phyloP scores from a whole-genome alignment of 2,888 invertebrate species.

The Candidula unifasciata region DNA sequence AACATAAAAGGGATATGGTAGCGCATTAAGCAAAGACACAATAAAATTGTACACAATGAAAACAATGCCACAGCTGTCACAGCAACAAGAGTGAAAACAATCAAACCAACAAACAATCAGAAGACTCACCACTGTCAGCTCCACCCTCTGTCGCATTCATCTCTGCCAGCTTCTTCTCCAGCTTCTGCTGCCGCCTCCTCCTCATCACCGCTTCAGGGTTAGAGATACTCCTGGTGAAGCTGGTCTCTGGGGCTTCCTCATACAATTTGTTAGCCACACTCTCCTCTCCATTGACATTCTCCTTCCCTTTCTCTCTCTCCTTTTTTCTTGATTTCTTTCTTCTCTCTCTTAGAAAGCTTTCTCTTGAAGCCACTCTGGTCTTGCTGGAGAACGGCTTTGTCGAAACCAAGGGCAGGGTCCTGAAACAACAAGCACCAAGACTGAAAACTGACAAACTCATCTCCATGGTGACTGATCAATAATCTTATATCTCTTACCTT shows the following conservation, averaged over 20 bases:
- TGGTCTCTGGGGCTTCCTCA: constrained; percentile 95
- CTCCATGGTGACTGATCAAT: too few species aligned
- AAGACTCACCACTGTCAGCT: constrained; percentile 84
- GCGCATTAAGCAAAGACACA: not conserved
- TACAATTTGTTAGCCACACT: constrained; percentile 77
- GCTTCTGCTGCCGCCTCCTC: constrained; percentile 94
- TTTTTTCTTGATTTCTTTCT: constrained; percentile 97
- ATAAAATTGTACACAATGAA: too few species aligned
- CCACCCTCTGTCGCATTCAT: constrained; percentile 96
- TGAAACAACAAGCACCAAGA: not conserved
- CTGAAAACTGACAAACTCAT: too few species aligned
- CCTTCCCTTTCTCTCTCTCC: constrained; percentile 75
- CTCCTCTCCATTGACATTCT: constrained; percentile 61
- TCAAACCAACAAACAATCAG: not conserved
- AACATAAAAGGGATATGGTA: not conserved
- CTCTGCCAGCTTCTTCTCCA: constrained; percentile 96
- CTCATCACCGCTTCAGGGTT: constrained; percentile 99
- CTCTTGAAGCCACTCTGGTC: constrained; percentile 80
- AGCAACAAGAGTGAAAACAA: not conserved
- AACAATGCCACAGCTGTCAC: too few species aligned
- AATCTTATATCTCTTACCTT: too few species aligned
- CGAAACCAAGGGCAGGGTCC: constrained; percentile 55
- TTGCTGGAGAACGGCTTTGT: constrained; percentile 55
- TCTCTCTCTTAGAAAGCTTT: constrained; percentile 97
- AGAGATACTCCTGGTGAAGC: constrained; percentile 97